phyloP scores from a whole-genome alignment of 2,888 invertebrate species.

The Ichneumoninae sp. region DNA sequence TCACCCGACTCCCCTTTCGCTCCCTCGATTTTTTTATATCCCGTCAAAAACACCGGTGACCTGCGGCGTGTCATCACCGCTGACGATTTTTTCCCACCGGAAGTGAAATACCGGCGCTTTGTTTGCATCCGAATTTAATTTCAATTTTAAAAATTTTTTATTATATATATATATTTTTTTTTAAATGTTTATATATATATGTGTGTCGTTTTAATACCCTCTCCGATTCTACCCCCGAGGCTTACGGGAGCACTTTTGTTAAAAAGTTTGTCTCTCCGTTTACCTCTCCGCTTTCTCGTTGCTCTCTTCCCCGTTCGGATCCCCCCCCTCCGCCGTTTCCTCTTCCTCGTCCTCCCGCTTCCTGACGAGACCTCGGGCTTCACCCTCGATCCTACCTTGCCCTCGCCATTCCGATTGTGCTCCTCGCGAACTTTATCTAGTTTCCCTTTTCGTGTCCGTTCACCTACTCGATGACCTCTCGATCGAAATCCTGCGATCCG shows the following conservation, averaged over 20 bases:
- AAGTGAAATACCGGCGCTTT: neutral
- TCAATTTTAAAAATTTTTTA: neutral
- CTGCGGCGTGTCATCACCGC: constrained; percentile 79
- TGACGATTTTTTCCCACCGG: constrained; percentile 58
- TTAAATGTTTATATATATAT: neutral
- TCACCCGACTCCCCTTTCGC: constrained; percentile 27
- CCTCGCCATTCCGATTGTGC: constrained; percentile 8
- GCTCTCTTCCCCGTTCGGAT: constrained; percentile 11
- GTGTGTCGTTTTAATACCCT: neutral
- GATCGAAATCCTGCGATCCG: neutral
- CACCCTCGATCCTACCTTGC: constrained; percentile 17
- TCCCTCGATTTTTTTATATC: constrained; percentile 34
- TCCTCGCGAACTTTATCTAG: neutral
- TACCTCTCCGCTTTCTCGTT: neutral
- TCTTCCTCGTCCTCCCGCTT: neutral
- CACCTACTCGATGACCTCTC: neutral
- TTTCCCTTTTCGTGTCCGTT: neutral
- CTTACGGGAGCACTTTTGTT: constrained; percentile 10
- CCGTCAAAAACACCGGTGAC: constrained; percentile 72
- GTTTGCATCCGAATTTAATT: neutral
- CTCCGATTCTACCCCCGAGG: constrained; percentile 25
- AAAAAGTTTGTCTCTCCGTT: neutral
- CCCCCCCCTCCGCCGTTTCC: constrained; percentile 7
- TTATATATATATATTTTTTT: no score
- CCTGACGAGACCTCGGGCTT: neutral